phyloP scores from a whole-genome alignment of 1,140 invertebrate species.

The Conus betulinus region DNA sequence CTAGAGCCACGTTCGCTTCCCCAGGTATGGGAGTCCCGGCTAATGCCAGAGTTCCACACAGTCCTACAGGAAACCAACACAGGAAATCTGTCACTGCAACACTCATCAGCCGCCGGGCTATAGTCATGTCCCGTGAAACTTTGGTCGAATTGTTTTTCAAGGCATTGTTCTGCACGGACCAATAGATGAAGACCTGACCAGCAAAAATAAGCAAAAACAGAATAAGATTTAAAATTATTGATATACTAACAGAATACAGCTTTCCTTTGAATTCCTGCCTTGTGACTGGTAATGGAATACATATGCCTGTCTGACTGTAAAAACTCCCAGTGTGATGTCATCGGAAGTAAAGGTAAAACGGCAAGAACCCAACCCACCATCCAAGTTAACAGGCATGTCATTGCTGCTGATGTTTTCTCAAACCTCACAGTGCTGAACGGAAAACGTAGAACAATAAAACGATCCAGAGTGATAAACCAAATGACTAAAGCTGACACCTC shows the following conservation, averaged over 20 bases:
- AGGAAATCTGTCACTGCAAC: background rate
- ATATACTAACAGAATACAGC: background rate
- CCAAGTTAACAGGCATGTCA: background rate
- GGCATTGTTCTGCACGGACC: background rate
- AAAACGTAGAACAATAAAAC: background rate
- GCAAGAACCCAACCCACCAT: background rate
- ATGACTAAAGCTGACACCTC: slow-evolving; percentile 12
- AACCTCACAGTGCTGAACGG: slow-evolving; percentile 1
- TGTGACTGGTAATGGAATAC: slow-evolving; percentile 5
- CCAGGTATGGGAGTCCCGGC: background rate
- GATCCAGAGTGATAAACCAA: slow-evolving; percentile 5
- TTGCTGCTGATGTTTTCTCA: background rate
- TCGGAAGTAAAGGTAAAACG: background rate
- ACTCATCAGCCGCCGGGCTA: background rate
- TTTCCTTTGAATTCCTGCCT: background rate
- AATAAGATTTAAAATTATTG: background rate
- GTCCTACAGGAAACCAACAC: background rate
- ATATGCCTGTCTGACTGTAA: slow-evolving; percentile 14
- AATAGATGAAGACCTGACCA: slow-evolving; percentile 1
- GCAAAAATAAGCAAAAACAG: background rate
- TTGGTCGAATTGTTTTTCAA: background rate
- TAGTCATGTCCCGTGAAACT: too few species aligned
- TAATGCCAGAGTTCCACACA: background rate
- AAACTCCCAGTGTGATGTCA: background rate
- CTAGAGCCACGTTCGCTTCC: background rate